phyloP scores from a whole-genome alignment of 2,888 invertebrate genomes.

The Eristalis intricaria region DNA sequence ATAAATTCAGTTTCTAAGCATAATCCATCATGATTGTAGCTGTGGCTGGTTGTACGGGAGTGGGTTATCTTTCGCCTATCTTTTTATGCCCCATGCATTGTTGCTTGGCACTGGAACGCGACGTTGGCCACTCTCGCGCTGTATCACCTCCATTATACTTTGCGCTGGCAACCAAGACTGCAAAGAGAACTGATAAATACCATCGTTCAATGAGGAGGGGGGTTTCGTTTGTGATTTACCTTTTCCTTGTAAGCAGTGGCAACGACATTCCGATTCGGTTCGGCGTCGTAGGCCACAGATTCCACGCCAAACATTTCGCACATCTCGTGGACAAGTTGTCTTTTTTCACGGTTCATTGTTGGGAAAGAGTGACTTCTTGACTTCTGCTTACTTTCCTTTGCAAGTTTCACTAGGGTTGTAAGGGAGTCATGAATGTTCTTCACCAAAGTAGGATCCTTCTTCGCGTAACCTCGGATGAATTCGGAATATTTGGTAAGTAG shows the following conservation, averaged over 20 bases:
- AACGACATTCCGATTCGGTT: slow-evolving; percentile 97
- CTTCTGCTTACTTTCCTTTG: slow-evolving; percentile 93
- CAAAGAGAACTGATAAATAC: slow-evolving; percentile 68
- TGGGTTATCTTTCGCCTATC: slow-evolving; percentile 71
- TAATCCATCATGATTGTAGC: slow-evolving; percentile 15
- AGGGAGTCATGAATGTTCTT: slow-evolving; percentile 91
- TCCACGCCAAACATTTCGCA: slow-evolving; percentile 97
- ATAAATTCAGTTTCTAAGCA: slow-evolving; percentile 19
- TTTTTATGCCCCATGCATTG: slow-evolving; percentile 80
- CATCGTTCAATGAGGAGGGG: background rate
- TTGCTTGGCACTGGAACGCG: slow-evolving; percentile 90
- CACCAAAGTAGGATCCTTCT: slow-evolving; percentile 90
- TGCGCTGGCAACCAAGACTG: slow-evolving; percentile 95
- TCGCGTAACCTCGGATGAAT: slow-evolving; percentile 90
- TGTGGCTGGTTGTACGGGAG: background rate
- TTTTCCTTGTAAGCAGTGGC: slow-evolving; percentile 92
- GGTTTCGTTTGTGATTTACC: slow-evolving; percentile 80
- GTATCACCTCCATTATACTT: slow-evolving; percentile 90
- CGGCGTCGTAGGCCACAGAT: slow-evolving; percentile 96
- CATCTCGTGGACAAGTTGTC: slow-evolving; percentile 96
- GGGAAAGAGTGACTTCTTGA: slow-evolving; percentile 94
- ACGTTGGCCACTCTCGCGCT: slow-evolving; percentile 89
- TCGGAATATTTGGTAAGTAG: slow-evolving; percentile 93
- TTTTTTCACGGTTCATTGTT: slow-evolving; percentile 95
- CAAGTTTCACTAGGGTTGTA: slow-evolving; percentile 91